Conservation (phyloP, 2,888 invertebrate species). For the Cyclophora punctaria region DNA sequence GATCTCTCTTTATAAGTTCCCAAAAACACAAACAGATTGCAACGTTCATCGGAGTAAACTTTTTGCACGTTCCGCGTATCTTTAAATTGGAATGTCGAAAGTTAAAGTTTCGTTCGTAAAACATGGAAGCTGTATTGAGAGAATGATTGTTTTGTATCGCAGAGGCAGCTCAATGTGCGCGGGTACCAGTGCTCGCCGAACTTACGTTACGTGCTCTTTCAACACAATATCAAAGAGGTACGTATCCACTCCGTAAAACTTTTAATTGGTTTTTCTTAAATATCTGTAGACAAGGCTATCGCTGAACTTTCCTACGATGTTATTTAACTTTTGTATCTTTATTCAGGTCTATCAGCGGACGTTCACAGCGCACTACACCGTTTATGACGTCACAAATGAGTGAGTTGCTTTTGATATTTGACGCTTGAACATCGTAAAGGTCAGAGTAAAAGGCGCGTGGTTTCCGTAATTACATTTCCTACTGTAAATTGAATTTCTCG, state of each 20-base stretch:
- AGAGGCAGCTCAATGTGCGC: constrained; percentile 91
- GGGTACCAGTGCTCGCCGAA: constrained; percentile 91
- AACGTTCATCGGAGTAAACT: no score
- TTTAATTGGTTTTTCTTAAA: not conserved
- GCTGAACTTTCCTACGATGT: constrained; percentile 10
- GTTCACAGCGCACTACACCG: constrained; percentile 91
- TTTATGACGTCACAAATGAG: constrained; percentile 94
- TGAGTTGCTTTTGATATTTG: constrained; percentile 72
- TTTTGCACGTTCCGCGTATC: no score
- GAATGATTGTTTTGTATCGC: constrained; percentile 43
- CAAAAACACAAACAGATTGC: not conserved
- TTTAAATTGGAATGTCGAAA: no score
- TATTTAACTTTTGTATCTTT: constrained; percentile 33
- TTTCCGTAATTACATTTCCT: constrained; percentile 36
- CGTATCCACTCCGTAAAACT: constrained; percentile 14
- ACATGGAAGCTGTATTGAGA: constrained; percentile 1
- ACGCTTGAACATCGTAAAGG: constrained; percentile 31
- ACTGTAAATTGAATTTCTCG: constrained; percentile 39
- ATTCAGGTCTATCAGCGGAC: constrained; percentile 89
- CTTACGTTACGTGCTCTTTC: constrained; percentile 89
- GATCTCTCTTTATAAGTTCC: no score
- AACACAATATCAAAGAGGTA: constrained; percentile 92
- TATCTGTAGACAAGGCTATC: constrained; percentile 15
- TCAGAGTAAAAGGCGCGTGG: constrained; percentile 28
- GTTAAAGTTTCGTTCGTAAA: constrained; percentile 2